A percentile compares a stretch with the other conserved stretches of the same genome.
These are phyloP conservation scores for Urocyon cinereoargenteus DNA, from an alignment of 2,797 vertebrate species.

Conservation along the genomic window DNA sequence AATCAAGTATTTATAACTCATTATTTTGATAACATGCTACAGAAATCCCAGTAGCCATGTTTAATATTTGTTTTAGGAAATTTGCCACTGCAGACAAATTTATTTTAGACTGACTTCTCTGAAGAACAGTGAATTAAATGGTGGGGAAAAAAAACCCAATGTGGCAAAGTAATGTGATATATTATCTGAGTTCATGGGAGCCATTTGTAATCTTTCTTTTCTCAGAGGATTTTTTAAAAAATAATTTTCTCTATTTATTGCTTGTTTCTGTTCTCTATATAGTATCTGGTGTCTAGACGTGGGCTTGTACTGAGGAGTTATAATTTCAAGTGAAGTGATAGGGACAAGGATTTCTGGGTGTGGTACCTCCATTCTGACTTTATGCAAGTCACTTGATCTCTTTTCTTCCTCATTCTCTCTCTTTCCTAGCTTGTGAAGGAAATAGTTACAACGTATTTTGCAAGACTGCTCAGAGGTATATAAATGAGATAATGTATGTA, in stretches of 20 bases:
- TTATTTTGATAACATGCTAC: constrained; percentile 69
- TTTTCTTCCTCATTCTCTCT: background rate
- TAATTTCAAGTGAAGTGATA: background rate
- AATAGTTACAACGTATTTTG: background rate
- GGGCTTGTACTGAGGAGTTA: background rate
- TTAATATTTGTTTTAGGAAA: constrained; percentile 83
- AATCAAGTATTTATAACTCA: constrained; percentile 75
- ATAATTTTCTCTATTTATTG: background rate
- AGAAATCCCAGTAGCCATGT: constrained; percentile 76
- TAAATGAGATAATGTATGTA: background rate
- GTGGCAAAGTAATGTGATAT: constrained; percentile 47
- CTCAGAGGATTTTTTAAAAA: background rate
- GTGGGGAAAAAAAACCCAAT: background rate
- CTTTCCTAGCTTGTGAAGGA: background rate
- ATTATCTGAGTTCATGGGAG: constrained; percentile 58
- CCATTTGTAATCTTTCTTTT: background rate
- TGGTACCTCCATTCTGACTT: background rate
- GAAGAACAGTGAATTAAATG: constrained; percentile 76
- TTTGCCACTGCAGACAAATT: constrained; percentile 67
- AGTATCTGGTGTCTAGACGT: background rate
- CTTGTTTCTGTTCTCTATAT: background rate
- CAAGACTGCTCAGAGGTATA: background rate
- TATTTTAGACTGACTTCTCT: constrained; percentile 76
- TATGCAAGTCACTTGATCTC: background rate
- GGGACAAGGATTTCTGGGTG: background rate